These are phyloP conservation scores for Harpagus bidentatus DNA, from an alignment of 2,113 vertebrate species.

Conservation along the genomic window DNA sequence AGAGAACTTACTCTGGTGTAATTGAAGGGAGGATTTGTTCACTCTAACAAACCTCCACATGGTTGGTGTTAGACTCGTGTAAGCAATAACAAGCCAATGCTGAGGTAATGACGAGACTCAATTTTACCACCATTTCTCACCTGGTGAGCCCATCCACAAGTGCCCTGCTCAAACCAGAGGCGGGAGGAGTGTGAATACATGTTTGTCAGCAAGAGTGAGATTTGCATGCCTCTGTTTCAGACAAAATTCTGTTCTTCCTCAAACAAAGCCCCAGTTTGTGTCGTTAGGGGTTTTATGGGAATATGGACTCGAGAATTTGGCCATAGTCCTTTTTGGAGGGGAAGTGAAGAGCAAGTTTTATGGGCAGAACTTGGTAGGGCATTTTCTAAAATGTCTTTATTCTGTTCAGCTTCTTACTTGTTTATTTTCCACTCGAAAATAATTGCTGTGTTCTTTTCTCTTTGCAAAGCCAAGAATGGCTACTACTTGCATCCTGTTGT, in stretches of 20 bases:
- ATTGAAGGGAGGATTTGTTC: not conserved
- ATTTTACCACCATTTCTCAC: not conserved
- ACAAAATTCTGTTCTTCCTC: not conserved
- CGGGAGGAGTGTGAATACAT: not conserved
- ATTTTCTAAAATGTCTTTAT: not conserved
- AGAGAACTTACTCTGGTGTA: not conserved
- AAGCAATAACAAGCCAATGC: not conserved
- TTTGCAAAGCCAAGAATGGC: not conserved
- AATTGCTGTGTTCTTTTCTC: not conserved
- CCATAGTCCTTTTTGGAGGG: not conserved
- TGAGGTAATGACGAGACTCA: not conserved
- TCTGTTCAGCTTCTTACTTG: not conserved
- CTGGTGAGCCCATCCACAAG: not conserved
- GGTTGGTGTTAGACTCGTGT: not conserved
- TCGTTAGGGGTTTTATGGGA: not conserved
- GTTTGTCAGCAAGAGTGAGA: not conserved
- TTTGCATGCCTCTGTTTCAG: not conserved
- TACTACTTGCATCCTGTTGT: not conserved
- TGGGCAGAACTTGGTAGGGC: not conserved
- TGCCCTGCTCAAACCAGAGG: not conserved
- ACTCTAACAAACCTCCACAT: not conserved
- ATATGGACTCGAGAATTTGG: not conserved
- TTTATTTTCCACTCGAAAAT: slow-evolving; percentile 13
- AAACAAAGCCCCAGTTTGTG: slow-evolving; percentile 28
- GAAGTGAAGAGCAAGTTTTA: not conserved